Conservation (phyloP, 92 coral and sea anemone genomes). For the Blastomussa wellsi region DNA sequence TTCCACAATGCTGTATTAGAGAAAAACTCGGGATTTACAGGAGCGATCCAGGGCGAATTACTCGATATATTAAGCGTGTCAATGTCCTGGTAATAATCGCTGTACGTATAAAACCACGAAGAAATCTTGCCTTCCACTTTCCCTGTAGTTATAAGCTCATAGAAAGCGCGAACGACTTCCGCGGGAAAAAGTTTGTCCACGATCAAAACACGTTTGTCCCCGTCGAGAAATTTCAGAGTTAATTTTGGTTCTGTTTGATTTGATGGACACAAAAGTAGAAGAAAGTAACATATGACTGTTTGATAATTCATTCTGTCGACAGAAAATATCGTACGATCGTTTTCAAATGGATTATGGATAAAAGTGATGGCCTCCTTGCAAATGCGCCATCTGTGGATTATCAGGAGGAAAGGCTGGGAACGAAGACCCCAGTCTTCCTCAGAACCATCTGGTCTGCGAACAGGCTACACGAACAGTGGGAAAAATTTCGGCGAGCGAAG, state of each 20-base stretch:
- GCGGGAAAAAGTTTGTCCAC: constrained; percentile 58
- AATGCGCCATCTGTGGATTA: too few relatives aligned
- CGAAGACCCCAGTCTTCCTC: too few relatives aligned
- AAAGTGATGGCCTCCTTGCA: too few relatives aligned
- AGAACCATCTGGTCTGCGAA: too few relatives aligned
- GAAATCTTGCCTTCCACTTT: constrained; percentile 70
- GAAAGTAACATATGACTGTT: neutral
- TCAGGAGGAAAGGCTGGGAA: too few relatives aligned
- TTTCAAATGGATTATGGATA: too few relatives aligned
- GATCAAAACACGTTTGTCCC: constrained; percentile 57
- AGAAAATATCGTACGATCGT: neutral
- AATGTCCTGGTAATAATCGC: constrained; percentile 61
- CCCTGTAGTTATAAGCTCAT: constrained; percentile 51
- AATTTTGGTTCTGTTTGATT: neutral
- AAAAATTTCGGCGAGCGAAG: too few relatives aligned
- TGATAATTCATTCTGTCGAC: constrained; percentile 1
- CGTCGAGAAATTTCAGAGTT: constrained; percentile 30
- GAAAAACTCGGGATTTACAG: constrained; percentile 71
- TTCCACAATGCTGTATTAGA: constrained; percentile 67
- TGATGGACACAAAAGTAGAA: constrained; percentile 7
- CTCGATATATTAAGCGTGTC: constrained; percentile 58
- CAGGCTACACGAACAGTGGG: too few relatives aligned
- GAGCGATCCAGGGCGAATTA: constrained; percentile 84
- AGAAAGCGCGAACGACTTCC: constrained; percentile 31
- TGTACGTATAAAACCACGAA: constrained; percentile 70